Evolutionary conservation across 37 sponge, comb jelly and placozoan genomes (phyloP), one percentile per base, ranked within the genome.

Genomic region (Dysidea cf. avara): DNA sequence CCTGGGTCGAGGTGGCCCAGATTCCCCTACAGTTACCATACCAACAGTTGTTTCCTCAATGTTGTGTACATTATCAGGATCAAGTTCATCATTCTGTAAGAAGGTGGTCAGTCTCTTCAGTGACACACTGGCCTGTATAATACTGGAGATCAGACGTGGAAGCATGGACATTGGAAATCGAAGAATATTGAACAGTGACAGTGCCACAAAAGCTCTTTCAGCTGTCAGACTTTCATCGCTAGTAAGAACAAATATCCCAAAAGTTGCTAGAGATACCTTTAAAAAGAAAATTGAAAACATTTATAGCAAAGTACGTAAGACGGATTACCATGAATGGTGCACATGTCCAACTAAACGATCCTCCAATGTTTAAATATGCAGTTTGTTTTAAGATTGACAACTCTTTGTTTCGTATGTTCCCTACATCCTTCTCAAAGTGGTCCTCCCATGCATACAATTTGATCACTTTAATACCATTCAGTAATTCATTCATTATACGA

Each of bases 401-500:
- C 47, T 98, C 99, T 18, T 74, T 39, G 4, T 57, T 46, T 26
- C 99, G 77, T 31, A 98, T 82, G 20, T 43, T 76, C 64, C 68
- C 64, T 20, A 98, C 76, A 34, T 71, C 75, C 16, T 69, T 63
- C 68, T 79, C 60, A 61, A 85, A 87, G 47, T 84, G 79, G 21
- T 72, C 67, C 81, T 98, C 99, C 99, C 99, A 98, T 0, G 96
- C 95, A 68, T 98, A 94, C 65, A 98, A 73, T 61, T 98, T 98
- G 68, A 98, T 95, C 53, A 98, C 99, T 73, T 92, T 96, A 22
- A 96, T 91, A 13, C 96, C 96, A 71, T 96, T 91, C 28, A 96
- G 61, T 14, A 96, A 64, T 47, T 96, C 96, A 50, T 88, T 96
- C n/a, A 87, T 87, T 25, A 82, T 70, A 72, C 88, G 91, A 30